These are phyloP conservation scores for Pristiophorus japonicus DNA, from an alignment of 2,113 vertebrate species.

Conservation along the genomic window DNA sequence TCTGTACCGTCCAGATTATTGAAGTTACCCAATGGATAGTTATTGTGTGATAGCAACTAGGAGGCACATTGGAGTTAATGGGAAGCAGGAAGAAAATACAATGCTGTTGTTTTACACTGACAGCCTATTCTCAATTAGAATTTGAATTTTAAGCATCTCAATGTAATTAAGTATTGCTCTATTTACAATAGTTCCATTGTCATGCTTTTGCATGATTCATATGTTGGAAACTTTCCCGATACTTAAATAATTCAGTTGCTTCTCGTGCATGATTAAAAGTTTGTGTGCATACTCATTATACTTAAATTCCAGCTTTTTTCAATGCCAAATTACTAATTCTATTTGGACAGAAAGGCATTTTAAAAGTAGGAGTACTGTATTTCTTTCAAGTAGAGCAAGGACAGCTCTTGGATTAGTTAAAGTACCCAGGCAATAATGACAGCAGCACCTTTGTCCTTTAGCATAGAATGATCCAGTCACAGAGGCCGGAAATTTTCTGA, in stretches of 20 bases:
- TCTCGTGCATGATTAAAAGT: not conserved
- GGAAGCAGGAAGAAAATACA: not conserved
- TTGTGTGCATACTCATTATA: not conserved
- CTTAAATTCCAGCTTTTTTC: not conserved
- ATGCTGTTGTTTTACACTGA: not conserved
- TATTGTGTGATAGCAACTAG: not conserved
- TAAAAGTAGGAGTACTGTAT: slow-evolving; percentile 18
- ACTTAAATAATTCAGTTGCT: slow-evolving; percentile 23
- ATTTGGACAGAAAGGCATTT: slow-evolving; percentile 6
- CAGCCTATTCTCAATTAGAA: not conserved
- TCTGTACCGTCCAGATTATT: not conserved
- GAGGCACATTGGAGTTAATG: not conserved
- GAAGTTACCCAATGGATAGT: not conserved
- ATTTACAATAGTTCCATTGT: slow-evolving; percentile 19
- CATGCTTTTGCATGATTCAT: slow-evolving; percentile 4
- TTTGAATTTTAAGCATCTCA: not conserved
- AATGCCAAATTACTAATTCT: slow-evolving; percentile 5
- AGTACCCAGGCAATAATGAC: not conserved
- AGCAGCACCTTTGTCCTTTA: not conserved
- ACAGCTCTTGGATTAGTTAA: not conserved
- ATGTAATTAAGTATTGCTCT: not conserved
- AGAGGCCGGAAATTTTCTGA: no score
- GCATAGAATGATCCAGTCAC: not conserved
- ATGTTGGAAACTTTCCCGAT: slow-evolving; percentile 3
- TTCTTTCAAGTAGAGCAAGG: slow-evolving; percentile 4